These are phyloP conservation scores for Rhimphoctona megacephalus DNA, from an alignment of 2,888 invertebrate genomes.

Conservation along the genomic window DNA sequence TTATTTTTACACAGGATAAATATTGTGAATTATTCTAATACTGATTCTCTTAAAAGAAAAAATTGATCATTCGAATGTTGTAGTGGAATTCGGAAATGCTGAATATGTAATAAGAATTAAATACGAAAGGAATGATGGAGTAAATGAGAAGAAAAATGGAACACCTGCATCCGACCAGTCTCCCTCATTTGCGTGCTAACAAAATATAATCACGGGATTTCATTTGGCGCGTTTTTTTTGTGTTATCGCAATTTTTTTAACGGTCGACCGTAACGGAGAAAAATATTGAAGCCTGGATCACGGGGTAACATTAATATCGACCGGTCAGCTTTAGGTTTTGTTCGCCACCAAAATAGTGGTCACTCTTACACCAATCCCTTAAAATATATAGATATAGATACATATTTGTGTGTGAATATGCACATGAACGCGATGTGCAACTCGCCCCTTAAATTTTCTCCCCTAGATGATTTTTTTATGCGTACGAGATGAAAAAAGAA, in stretches of 20 bases:
- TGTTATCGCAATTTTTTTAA: conserved; percentile 12
- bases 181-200: neutral
- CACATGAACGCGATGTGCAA: conserved; percentile 12
- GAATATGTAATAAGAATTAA: neutral
- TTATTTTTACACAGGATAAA: no score
- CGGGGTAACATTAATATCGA: conserved; percentile 44
- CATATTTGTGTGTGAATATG: neutral
- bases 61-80: neutral
- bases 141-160: neutral
- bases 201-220: conserved; percentile 1
- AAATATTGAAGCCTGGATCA: conserved; percentile 8
- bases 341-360: conserved; percentile 61
- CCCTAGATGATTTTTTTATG: conserved; percentile 64
- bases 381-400: neutral
- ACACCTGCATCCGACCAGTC: conserved; percentile 1
- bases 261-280: conserved; percentile 18
- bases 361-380: conserved; percentile 49
- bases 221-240: conserved; percentile 14
- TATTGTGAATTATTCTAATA: no score
- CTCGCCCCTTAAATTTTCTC: conserved; percentile 62
- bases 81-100: neutral
- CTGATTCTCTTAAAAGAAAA: neutral
- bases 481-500: conserved; percentile 74
- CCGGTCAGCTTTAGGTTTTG: conserved; percentile 57
- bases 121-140: neutral